These are phyloP conservation scores for Neoarius graeffei DNA, from an alignment of 2,113 vertebrate species.

Conservation along the genomic window DNA sequence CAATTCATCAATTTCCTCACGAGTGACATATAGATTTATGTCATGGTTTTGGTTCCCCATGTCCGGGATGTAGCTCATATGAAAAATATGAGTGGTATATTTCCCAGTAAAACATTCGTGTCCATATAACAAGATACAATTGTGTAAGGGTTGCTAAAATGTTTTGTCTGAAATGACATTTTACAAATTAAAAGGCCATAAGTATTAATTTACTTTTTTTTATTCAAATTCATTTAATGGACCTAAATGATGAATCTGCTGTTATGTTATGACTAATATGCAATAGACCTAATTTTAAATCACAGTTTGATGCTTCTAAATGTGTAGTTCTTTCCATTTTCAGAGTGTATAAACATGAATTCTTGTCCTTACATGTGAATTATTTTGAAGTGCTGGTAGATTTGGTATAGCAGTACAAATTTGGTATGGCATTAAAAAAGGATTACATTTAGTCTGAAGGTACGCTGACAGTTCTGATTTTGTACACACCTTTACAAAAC, in stretches of 20 bases:
- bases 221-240: neutral
- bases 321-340: too few species aligned
- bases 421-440: neutral
- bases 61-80: too few species aligned
- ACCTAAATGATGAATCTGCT: neutral
- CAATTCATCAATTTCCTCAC: too few species aligned
- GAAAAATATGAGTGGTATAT: too few species aligned
- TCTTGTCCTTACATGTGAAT: neutral
- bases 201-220: neutral
- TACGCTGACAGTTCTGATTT: neutral
- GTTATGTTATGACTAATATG: neutral
- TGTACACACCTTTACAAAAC: neutral
- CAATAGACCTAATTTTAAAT: neutral
- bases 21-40: too few species aligned
- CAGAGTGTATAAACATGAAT: neutral
- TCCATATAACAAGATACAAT: neutral
- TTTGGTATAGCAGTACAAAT: neutral
- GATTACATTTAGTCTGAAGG: neutral
- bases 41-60: too few species aligned
- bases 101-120: too few species aligned
- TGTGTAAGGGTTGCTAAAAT: neutral
- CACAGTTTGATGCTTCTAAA: neutral
- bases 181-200: neutral
- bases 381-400: neutral
- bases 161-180: neutral